Evolutionary conservation across 2,888 invertebrate genomes (phyloP), one percentile per base, ranked within the genome.

Genomic region (Acleris sparsana): DNA sequence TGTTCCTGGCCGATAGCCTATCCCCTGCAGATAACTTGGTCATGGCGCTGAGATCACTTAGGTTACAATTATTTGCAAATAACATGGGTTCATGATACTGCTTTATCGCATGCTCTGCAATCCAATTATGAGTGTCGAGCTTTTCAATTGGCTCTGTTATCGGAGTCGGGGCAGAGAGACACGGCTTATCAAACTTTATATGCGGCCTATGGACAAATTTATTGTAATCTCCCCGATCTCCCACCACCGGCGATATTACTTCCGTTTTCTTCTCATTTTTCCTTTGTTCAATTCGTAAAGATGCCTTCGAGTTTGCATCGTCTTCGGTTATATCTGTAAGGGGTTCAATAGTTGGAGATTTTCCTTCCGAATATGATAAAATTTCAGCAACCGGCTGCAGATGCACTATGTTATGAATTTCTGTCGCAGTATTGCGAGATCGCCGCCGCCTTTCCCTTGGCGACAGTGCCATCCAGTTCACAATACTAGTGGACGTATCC

Each of bases 401-500:
- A 39, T 58, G 53, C 13, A 20, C 29, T 6, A 44, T n/a, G 33
- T 20, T 33, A 16, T 46, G 20, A 17, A 39, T 25, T 11, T 59
- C 58, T 49, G 20, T 18, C 13, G 48, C 9, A 18, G 25, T 51
- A 16, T 33, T 53, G 5, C 51, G 55, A 9, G 55, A 29, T 43
- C 73, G 73, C 48, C 83, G 73, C 59, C 79, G 77, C 63, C 75
- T 82, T 71, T 85, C 82, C 73, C 88, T 80, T 0, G 88, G 85
- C 1, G 89, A 86, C 51, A 88, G 73, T 53, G 77, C 79, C 80
- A 86, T 82, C 83, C 82, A 84, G 68, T 84, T 79, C 9, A 84
- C 69, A 13, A 82, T 67, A 67, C 77, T 80, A 4, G 74, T 72
- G 5, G 73, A 73, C 33, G 76, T 76, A 48, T 78, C 71, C 62